Percentiles rank a stretch among this genome's conserved stretches.
Conservation (phyloP, 2,888 invertebrate species). For the Schizotus pectinicornis region DNA sequence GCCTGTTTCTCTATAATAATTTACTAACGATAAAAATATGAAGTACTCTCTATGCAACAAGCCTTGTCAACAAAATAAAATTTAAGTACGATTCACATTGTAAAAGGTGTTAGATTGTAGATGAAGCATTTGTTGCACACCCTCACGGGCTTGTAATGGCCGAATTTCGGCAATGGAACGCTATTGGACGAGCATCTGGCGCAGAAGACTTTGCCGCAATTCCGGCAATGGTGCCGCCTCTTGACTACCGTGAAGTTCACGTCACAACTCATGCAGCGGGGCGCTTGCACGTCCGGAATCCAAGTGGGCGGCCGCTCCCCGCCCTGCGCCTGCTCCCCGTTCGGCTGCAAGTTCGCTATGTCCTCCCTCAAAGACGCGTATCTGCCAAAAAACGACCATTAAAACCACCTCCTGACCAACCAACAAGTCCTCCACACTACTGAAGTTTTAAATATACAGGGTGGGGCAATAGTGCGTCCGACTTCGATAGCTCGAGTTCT, state of each 20-base stretch:
- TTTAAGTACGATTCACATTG: slow-evolving; percentile 52
- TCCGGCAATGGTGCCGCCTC: slow-evolving; percentile 94
- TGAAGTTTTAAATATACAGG: no score
- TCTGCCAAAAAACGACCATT: slow-evolving; percentile 7
- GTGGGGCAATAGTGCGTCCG: no score
- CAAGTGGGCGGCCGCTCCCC: slow-evolving; percentile 76
- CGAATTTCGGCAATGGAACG: slow-evolving; percentile 91
- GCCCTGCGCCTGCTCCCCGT: slow-evolving; percentile 8
- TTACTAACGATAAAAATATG: slow-evolving; percentile 31
- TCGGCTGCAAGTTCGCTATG: slow-evolving; percentile 38
- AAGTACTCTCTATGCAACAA: slow-evolving; percentile 27
- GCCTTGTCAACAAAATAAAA: neutral
- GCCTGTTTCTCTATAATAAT: slow-evolving; percentile 19
- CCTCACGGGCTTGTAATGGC: slow-evolving; percentile 89
- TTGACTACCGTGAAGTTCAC: slow-evolving; percentile 94
- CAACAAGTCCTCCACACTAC: no score
- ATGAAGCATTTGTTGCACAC: slow-evolving; percentile 91
- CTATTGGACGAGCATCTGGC: slow-evolving; percentile 92
- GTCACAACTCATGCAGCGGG: slow-evolving; percentile 91
- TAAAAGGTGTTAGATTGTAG: slow-evolving; percentile 72
- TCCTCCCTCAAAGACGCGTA: slow-evolving; percentile 44
- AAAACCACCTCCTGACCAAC: no score
- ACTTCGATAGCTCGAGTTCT: no score
- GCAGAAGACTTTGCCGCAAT: slow-evolving; percentile 97
- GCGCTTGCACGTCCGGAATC: slow-evolving; percentile 94